Evolutionary conservation across 2,888 invertebrate genomes (phyloP).

Genomic region (Xanthia icteritia): DNA sequence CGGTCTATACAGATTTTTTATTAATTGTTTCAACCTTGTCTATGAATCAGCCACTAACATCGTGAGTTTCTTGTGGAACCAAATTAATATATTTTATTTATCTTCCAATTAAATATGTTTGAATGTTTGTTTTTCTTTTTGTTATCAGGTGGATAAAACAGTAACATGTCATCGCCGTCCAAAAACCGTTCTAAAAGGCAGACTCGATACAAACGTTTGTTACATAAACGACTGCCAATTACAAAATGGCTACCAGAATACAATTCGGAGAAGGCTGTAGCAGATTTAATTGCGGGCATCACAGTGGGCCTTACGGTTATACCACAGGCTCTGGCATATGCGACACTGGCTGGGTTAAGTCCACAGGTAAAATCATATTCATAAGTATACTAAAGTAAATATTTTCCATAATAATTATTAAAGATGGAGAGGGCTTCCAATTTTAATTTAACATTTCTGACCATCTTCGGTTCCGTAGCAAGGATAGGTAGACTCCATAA

Average conservation of each 20-base stretch:
- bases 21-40: slow-evolving; percentile 47
- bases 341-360: slow-evolving; percentile 96
- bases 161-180: slow-evolving; percentile 85
- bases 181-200: slow-evolving; percentile 84
- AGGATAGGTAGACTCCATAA: slow-evolving; percentile 24
- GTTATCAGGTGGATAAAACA: slow-evolving; percentile 65
- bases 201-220: slow-evolving; percentile 80
- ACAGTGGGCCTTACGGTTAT: slow-evolving; percentile 98
- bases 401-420: slow-evolving; percentile 6
- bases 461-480: slow-evolving; percentile 10
- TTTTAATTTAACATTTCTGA: slow-evolving; percentile 33
- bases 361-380: slow-evolving; percentile 91
- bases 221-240: slow-evolving; percentile 91
- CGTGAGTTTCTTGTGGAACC: not conserved
- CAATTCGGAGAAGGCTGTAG: slow-evolving; percentile 93
- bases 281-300: slow-evolving; percentile 97
- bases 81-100: not conserved
- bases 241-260: slow-evolving; percentile 94
- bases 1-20: slow-evolving; percentile 30
- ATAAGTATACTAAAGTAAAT: not conserved
- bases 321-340: slow-evolving; percentile 98
- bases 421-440: not conserved
- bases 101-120: not conserved
- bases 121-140: slow-evolving; percentile 45
- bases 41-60: slow-evolving; percentile 21